Evolutionary conservation across 2,113 vertebrate genomes (phyloP).

Genomic region (Hoplias malabaricus): DNA sequence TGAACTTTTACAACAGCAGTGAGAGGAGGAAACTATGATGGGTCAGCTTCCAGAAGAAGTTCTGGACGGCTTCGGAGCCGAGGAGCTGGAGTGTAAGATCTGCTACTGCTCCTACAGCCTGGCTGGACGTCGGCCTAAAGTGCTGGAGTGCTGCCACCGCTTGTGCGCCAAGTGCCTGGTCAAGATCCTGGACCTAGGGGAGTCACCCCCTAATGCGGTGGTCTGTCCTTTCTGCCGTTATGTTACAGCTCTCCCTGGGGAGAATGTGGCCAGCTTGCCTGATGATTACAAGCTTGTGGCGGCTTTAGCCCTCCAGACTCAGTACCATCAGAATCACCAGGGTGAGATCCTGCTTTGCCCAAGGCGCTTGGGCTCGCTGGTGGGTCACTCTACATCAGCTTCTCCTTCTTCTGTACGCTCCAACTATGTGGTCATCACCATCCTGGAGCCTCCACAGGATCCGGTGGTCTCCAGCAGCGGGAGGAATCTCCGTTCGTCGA

Average conservation of each 20-base stretch:
- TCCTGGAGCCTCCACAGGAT: conserved; percentile 86
- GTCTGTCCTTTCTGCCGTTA: conserved; percentile 93
- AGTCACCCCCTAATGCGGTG: conserved; percentile 81
- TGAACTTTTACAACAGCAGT: not conserved
- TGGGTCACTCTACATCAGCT: conserved; percentile 75
- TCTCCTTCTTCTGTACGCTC: conserved; percentile 70
- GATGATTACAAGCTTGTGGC: conserved; percentile 88
- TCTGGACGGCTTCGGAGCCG: conserved; percentile 67
- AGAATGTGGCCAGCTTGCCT: conserved; percentile 81
- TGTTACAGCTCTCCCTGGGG: conserved; percentile 79
- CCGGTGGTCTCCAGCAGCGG: conserved; percentile 67
- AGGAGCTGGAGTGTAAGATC: conserved; percentile 96
- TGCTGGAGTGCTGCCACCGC: conserved; percentile 88
- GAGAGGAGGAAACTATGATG: conserved; percentile 68
- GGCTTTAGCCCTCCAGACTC: conserved; percentile 78
- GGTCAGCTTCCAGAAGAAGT: conserved; percentile 69
- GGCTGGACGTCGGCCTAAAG: conserved; percentile 83
- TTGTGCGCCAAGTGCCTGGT: conserved; percentile 90
- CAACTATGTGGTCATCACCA: conserved; percentile 92
- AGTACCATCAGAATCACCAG: conserved; percentile 78
- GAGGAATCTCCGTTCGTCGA: conserved; percentile 80
- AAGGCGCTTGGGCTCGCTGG: conserved; percentile 80
- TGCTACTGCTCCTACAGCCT: conserved; percentile 90
- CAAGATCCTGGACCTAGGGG: conserved; percentile 89
- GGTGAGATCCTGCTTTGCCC: conserved; percentile 87